Percentiles rank a stretch among this genome's conserved stretches.
Evolutionary conservation across 2,113 vertebrate genomes (phyloP).

Genomic region (Coryphaenoides rupestris): DNA sequence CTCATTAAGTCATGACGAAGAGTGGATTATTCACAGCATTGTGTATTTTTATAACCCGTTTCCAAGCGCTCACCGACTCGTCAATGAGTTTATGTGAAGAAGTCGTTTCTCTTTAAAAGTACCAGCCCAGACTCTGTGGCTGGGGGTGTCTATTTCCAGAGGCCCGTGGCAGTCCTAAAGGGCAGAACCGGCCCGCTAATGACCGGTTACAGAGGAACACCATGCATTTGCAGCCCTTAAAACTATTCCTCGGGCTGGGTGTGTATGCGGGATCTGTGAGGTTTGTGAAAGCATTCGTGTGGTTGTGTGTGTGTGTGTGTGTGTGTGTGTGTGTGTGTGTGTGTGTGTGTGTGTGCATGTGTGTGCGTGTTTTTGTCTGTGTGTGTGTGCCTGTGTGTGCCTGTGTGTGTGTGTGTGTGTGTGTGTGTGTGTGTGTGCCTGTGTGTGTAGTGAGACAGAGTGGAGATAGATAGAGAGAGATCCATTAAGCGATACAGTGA

Average conservation of each 20-base stretch:
- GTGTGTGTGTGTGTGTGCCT: conserved; percentile 15
- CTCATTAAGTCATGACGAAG: not conserved
- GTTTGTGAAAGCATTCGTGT: conserved; percentile 37
- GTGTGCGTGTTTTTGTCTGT: conserved; percentile 7
- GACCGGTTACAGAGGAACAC: conserved; percentile 64
- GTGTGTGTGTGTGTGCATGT: conserved; percentile 22
- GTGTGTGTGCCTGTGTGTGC: conserved; percentile 16
- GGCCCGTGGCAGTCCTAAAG: conserved; percentile 59
- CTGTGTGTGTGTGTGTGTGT: not conserved
- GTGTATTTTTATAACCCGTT: no score
- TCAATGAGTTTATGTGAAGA: conserved; percentile 3
- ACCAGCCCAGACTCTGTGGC: conserved; percentile 67
- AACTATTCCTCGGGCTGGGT: conserved; percentile 57
- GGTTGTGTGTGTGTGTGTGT: conserved; percentile 27
- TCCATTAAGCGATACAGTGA: no score
- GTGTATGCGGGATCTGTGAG: conserved; percentile 53
- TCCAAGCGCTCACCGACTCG: no score
- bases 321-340: conserved; percentile 22
- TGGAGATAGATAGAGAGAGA: not conserved
- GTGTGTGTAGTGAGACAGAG: conserved; percentile 29
- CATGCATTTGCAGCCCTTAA: conserved; percentile 55
- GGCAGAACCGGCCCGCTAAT: conserved; percentile 72
- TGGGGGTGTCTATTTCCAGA: conserved; percentile 75
- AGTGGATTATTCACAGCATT: not conserved
- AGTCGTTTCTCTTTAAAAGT: conserved; percentile 67